Conservation (phyloP, 2,113 vertebrate species). For the Gnathochromis pfefferi region DNA sequence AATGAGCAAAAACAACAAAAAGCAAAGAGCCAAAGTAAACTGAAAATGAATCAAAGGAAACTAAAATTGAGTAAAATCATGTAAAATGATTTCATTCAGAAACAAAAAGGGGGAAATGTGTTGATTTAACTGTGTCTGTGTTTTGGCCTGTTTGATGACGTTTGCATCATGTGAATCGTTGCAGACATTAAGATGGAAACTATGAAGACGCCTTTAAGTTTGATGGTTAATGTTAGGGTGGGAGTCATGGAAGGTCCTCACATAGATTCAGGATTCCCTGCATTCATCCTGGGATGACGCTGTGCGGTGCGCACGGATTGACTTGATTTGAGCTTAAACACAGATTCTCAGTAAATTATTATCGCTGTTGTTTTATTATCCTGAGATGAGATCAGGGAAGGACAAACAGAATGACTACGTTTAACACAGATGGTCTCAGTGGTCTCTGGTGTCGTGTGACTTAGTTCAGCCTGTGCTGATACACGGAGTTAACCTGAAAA, state of each 20-base stretch:
- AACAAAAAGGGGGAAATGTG: not conserved
- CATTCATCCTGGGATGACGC: not conserved
- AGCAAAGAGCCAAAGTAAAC: not conserved
- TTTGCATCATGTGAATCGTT: rapidly evolving
- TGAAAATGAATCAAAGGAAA: not conserved
- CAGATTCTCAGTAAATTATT: not conserved
- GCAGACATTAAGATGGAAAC: not conserved
- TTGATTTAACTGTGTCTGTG: not conserved
- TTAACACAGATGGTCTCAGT: rapidly evolving
- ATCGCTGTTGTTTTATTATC: not conserved
- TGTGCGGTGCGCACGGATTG: not conserved
- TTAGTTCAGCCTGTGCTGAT: not conserved
- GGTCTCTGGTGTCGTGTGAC: not conserved
- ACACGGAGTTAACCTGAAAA: not conserved
- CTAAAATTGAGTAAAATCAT: rapidly evolving
- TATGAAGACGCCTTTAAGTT: not conserved
- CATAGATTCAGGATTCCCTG: not conserved
- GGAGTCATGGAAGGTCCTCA: not conserved
- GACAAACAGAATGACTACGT: rapidly evolving
- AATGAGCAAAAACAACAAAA: not conserved
- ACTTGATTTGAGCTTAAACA: rapidly evolving
- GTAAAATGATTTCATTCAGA: not conserved
- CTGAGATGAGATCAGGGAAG: not conserved
- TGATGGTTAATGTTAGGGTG: not conserved
- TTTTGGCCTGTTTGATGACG: rapidly evolving